Conservation (phyloP, 53 echinoderm and acorn worm species). For the Zoroaster sp. region DNA sequence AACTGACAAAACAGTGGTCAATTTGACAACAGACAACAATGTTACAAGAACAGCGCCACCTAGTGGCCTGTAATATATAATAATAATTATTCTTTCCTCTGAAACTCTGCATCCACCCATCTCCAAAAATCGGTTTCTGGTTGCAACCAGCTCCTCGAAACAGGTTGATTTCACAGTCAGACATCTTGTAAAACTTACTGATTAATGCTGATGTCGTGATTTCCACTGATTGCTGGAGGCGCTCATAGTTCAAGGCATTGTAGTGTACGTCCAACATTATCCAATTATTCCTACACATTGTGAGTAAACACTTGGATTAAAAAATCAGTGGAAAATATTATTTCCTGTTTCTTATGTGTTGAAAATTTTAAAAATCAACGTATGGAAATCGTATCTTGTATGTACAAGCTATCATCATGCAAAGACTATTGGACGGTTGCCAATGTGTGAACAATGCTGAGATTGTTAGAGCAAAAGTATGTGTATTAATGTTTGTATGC, state of each 20-base stretch:
- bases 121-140: too few species aligned
- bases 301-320: neutral
- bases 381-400: neutral
- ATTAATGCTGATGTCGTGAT: conserved; percentile 48
- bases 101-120: too few species aligned
- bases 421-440: neutral
- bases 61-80: too few species aligned
- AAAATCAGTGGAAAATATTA: neutral
- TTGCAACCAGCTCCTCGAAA: too few species aligned
- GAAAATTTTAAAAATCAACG: neutral
- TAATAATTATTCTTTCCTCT: too few species aligned
- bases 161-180: neutral
- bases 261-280: conserved; percentile 46
- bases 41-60: too few species aligned
- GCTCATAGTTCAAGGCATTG: conserved; percentile 29
- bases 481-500: too few species aligned
- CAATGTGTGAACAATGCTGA: neutral
- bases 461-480: too few species aligned
- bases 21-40: too few species aligned
- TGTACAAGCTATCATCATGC: neutral
- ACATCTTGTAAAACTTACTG: conserved; percentile 16
- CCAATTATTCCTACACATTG: conserved; percentile 36
- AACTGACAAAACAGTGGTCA: too few species aligned
- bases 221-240: conserved; percentile 5
- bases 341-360: neutral